These are phyloP conservation scores for Brachypterus glaber DNA, from an alignment of 2,888 invertebrate genomes.

Conservation along the genomic window DNA sequence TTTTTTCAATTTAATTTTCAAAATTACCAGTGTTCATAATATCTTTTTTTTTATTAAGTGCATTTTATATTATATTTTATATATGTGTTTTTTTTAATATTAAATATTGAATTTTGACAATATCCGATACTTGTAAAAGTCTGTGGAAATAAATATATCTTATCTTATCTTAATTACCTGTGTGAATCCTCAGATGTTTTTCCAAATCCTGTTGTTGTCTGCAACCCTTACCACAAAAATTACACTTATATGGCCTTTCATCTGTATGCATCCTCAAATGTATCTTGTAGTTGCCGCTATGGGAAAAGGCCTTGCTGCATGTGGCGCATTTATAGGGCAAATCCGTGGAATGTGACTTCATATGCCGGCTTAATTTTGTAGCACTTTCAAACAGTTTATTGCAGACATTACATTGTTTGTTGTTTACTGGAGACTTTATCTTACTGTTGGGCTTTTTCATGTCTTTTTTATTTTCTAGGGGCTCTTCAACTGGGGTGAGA, in stretches of 20 bases:
- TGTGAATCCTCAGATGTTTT: slow-evolving; percentile 43
- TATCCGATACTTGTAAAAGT: no score
- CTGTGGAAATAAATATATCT: no score
- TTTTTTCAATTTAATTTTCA: no score
- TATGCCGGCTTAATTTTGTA: slow-evolving; percentile 38
- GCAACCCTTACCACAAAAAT: slow-evolving; percentile 40
- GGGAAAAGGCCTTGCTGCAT: slow-evolving; percentile 40
- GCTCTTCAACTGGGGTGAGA: slow-evolving; percentile 12
- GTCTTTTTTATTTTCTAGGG: background rate
- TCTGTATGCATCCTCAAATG: slow-evolving; percentile 39
- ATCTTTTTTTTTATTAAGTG: no score
- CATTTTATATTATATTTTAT: no score
- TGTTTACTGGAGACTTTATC: slow-evolving; percentile 16
- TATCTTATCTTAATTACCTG: no score
- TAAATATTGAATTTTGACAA: no score
- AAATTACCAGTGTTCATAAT: no score
- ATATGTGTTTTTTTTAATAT: no score
- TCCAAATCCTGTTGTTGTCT: slow-evolving; percentile 42
- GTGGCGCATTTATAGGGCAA: slow-evolving; percentile 40
- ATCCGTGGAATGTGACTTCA: slow-evolving; percentile 40
- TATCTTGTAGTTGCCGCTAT: slow-evolving; percentile 41
- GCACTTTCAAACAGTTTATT: slow-evolving; percentile 36
- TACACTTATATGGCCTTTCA: slow-evolving; percentile 40
- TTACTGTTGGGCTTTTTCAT: slow-evolving; percentile 14
- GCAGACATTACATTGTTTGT: slow-evolving; percentile 36